Evolutionary conservation across 2,888 invertebrate species (phyloP).

Genomic region (Elaeidobius kamerunicus): DNA sequence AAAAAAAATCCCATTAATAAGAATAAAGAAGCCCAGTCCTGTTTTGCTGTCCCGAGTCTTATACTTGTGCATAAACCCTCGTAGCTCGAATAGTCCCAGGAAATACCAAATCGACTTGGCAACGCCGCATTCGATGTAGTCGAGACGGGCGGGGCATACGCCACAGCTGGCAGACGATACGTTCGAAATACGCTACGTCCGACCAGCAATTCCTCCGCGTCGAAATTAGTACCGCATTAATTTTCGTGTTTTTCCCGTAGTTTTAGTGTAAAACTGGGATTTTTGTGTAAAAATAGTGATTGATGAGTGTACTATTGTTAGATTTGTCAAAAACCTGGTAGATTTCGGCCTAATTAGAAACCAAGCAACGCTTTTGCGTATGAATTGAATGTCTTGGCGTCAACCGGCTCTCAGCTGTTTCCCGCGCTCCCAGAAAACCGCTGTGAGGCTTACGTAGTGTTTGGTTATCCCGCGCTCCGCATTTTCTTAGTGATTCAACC

Average conservation of each 20-base stretch:
- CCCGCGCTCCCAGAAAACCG: conserved; percentile 66
- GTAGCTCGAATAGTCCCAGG: conserved; percentile 6
- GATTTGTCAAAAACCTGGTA: background rate
- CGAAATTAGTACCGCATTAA: conserved; percentile 47
- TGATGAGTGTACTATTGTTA: too few species aligned
- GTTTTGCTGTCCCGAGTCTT: background rate
- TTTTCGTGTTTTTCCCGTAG: conserved; percentile 16
- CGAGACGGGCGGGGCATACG: conserved; percentile 52
- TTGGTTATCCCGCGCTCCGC: conserved; percentile 49
- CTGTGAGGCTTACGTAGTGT: conserved; percentile 54
- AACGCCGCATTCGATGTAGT: conserved; percentile 19
- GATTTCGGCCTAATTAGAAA: conserved; percentile 1
- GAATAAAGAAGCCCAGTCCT: background rate
- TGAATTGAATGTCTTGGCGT: conserved; percentile 50
- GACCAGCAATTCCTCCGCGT: conserved; percentile 48
- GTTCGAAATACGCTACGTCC: conserved; percentile 39
- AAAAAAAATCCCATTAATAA: too few species aligned
- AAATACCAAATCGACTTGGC: conserved; percentile 15
- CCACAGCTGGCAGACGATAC: conserved; percentile 60
- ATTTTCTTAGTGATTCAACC: conserved; percentile 34
- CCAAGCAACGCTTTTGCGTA: conserved; percentile 42
- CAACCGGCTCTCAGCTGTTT: conserved; percentile 63
- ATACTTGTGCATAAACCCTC: conserved; percentile 1
- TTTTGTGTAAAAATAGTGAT: too few species aligned
- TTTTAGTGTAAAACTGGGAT: background rate